Percentiles rank a stretch among this genome's conserved stretches.
These are phyloP conservation scores for Chelonus formosanus DNA, from an alignment of 2,888 invertebrate genomes.

Conservation along the genomic window DNA sequence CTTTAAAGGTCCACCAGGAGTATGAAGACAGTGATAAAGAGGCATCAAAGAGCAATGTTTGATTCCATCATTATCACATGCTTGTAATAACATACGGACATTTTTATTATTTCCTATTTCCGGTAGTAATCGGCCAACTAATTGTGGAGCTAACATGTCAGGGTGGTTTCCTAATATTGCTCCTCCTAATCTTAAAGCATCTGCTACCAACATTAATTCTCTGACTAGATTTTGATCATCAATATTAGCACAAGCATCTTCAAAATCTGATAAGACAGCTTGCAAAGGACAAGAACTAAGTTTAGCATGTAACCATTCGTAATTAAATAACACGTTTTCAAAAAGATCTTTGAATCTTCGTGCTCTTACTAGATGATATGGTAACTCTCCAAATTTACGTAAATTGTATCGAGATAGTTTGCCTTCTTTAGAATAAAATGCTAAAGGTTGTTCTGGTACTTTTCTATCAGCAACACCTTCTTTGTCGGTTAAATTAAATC, in stretches of 20 bases:
- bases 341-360: constrained; percentile 90
- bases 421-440: constrained; percentile 91
- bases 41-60: constrained; percentile 91
- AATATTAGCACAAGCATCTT: constrained; percentile 86
- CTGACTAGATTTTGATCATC: constrained; percentile 84
- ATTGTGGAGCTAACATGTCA: constrained; percentile 94
- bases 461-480: constrained; percentile 92
- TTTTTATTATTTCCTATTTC: constrained; percentile 85
- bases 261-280: constrained; percentile 93
- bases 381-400: constrained; percentile 94
- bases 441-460: constrained; percentile 92
- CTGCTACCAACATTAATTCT: constrained; percentile 91
- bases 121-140: constrained; percentile 90
- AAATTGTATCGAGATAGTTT: constrained; percentile 90
- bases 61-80: constrained; percentile 90
- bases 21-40: constrained; percentile 94
- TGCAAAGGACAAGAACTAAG: constrained; percentile 94
- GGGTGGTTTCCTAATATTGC: constrained; percentile 92
- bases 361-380: constrained; percentile 92
- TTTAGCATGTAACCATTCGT: constrained; percentile 97
- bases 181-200: constrained; percentile 91
- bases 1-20: constrained; percentile 98
- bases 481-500: constrained; percentile 84
- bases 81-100: constrained; percentile 86
- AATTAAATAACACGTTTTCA: constrained; percentile 93